phyloP scores from a whole-genome alignment of 2,113 vertebrate genomes.

The Cynoglossus semilaevis region DNA sequence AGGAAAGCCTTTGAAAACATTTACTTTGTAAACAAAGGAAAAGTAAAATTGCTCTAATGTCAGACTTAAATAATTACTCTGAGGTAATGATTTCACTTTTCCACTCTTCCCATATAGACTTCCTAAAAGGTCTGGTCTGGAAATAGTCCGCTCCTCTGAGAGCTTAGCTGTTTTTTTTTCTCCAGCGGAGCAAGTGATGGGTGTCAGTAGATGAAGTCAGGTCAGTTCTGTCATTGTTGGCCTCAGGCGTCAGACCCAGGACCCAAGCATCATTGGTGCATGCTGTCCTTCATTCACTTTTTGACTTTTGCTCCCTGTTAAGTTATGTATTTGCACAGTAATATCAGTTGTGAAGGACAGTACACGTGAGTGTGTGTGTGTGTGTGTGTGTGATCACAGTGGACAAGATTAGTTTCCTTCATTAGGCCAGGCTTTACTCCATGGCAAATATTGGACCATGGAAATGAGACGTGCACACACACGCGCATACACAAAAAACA shows the following conservation, averaged over 20 bases:
- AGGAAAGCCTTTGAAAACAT: not conserved
- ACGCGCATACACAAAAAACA: slow-evolving; percentile 26
- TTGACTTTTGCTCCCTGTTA: slow-evolving; percentile 8
- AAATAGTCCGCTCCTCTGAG: slow-evolving; percentile 40
- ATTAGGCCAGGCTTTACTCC: slow-evolving; percentile 69
- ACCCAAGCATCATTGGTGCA: slow-evolving; percentile 43
- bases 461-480: slow-evolving; percentile 63
- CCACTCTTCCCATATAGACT: slow-evolving; percentile 29
- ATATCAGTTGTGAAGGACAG: not conserved
- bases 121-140: slow-evolving; percentile 22
- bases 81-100: slow-evolving; percentile 35
- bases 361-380: slow-evolving; percentile 10
- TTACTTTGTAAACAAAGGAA: slow-evolving; percentile 8
- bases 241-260: slow-evolving; percentile 45
- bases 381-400: slow-evolving; percentile 55
- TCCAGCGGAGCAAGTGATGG: slow-evolving; percentile 47
- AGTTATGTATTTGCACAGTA: slow-evolving; percentile 6
- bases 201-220: slow-evolving; percentile 33
- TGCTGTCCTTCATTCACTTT: slow-evolving; percentile 18
- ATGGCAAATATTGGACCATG: slow-evolving; percentile 73
- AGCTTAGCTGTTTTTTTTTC: slow-evolving; percentile 42
- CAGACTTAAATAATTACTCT: slow-evolving; percentile 12
- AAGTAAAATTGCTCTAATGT: slow-evolving; percentile 20
- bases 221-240: slow-evolving; percentile 31
- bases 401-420: slow-evolving; percentile 68